Base-by-base conservation (phyloP, 2,113 vertebrate species). In the Crotalus tigris region DNA sequence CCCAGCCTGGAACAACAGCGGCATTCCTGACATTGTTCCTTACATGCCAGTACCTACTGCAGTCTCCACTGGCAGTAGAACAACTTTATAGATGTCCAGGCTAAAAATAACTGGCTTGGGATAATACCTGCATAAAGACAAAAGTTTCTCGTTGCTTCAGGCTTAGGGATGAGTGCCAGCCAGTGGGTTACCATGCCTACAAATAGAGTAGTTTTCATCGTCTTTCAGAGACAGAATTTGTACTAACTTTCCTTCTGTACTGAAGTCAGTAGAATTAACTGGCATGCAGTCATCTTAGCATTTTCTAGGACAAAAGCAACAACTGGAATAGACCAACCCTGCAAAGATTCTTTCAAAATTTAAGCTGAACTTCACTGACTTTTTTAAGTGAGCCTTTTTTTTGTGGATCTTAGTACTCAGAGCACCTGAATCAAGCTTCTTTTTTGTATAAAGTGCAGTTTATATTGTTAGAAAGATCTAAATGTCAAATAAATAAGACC, bases 41-140 rank as follows among this genome's bases (percentile, higher is more conserved):
- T 54, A 55, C 92, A 91, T 87, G 91, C 51, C 24, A 54, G 85
- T 54, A 89, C 87, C 87, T 86, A 88, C 85, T 85, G 75, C 24
- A 23, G 85, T 51, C 54, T 61, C 58, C 23, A 23, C 39, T 17
- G 81, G 92, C 89, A 55, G 49, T 8, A n/a, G 26, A 85, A 19
- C 29, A 61, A 19, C 3, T 69, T 85, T 90, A 51, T 39, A 88
- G 51, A 49, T 58, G 85, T 93, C 90, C 61, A 53, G 29, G 85
- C 39, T 93, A 93, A 93, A 93, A 91, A 93, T 93, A 91, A 39
- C 85, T 57, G n/a, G 6, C 51, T 33, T 57, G 51, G 49, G 39
- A 75, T 75, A 91, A 87, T 59, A 91, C 51, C 90, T 88, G 92
- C 58, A 17, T 8, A 44, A 51, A 88, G 33, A 54, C 55, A n/a